phyloP scores from a whole-genome alignment of 37 sponge, comb jelly and placozoan genomes.

The Agelas oroides region DNA sequence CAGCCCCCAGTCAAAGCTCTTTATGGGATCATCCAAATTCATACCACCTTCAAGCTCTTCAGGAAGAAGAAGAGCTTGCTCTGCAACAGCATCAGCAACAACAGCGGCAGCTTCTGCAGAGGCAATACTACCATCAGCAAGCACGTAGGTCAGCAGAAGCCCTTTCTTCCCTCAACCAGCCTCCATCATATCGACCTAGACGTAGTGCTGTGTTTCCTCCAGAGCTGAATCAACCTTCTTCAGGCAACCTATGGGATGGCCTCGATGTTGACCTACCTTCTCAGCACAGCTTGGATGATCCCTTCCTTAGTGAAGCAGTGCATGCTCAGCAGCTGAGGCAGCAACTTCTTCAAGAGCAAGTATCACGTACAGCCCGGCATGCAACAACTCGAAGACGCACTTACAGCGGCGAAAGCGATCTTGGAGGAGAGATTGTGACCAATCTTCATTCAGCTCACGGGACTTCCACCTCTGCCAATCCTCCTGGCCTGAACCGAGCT shows the following conservation, averaged over 20 bases:
- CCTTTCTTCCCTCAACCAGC: slow-evolving; percentile 15
- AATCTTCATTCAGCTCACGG: neutral
- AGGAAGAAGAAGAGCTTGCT: neutral
- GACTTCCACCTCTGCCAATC: neutral
- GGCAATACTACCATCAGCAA: neutral
- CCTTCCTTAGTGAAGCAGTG: slow-evolving; percentile 13
- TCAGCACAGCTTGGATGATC: slow-evolving; percentile 3
- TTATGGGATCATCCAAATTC: neutral
- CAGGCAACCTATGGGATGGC: neutral
- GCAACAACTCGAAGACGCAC: neutral
- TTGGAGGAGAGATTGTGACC: slow-evolving; percentile 25
- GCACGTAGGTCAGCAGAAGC: slow-evolving; percentile 29
- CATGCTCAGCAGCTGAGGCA: neutral
- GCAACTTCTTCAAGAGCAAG: slow-evolving; percentile 2
- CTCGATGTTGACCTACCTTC: no score
- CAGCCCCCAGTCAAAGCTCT: no score
- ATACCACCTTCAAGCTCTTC: neutral
- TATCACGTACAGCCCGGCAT: neutral
- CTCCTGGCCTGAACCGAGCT: slow-evolving; percentile 23
- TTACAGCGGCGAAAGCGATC: slow-evolving; percentile 6
- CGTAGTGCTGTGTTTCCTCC: neutral
- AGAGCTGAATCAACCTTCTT: neutral
- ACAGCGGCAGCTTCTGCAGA: no score
- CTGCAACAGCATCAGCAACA: neutral
- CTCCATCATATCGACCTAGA: neutral